phyloP scores from a whole-genome alignment of 2,888 invertebrate genomes.

The Pristionchus arcanus region DNA sequence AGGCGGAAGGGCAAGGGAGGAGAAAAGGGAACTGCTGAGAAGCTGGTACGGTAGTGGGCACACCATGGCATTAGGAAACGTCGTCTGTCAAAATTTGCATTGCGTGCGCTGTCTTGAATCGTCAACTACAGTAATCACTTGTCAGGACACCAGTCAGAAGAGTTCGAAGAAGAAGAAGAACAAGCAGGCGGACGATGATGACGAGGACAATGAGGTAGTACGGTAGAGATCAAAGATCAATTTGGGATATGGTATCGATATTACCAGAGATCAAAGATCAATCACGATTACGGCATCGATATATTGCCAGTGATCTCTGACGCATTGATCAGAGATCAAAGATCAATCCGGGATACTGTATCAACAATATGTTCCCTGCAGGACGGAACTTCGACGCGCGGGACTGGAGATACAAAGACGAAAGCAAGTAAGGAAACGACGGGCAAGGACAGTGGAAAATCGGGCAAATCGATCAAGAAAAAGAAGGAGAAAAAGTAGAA shows the following conservation, averaged over 20 bases:
- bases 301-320: too few relatives aligned
- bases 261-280: background rate
- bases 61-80: background rate
- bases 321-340: too few relatives aligned
- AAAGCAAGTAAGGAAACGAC: background rate
- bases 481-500: background rate
- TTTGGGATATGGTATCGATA: background rate
- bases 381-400: background rate
- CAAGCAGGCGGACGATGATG: background rate
- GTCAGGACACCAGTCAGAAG: background rate
- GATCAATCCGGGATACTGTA: too few relatives aligned
- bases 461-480: background rate
- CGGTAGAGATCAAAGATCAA: background rate
- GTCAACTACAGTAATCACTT: conserved; percentile 8
- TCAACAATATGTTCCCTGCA: background rate
- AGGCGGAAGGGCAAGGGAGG: background rate
- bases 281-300: too few relatives aligned
- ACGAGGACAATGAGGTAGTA: conserved; percentile 14
- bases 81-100: background rate
- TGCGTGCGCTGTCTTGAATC: background rate
- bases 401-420: background rate
- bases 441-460: background rate
- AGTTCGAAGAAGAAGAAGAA: background rate
- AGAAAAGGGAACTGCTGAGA: conserved; percentile 1
- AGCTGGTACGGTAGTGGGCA: conserved; percentile 13